Evolutionary conservation across 1,140 invertebrate genomes (phyloP), one percentile per base, ranked within the genome.

Genomic region (Drosophila nigromelanica): DNA sequence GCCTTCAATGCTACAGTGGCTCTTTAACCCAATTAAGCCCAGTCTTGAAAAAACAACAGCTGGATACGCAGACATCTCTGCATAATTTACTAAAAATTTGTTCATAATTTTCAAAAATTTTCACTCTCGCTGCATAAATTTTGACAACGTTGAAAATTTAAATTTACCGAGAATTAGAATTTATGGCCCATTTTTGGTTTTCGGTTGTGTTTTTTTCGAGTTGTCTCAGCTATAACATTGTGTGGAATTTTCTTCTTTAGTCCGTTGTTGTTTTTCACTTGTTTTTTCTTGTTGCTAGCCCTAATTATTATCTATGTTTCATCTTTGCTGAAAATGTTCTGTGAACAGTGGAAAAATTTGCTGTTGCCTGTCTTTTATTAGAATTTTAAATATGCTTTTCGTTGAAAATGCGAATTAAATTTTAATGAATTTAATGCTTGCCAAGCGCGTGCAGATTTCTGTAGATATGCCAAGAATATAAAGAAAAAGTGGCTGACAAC

Each of bases 21-120:
- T 81, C 79, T 90, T 82, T 90, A 90, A 86, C 81, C 86, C 82
- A 90, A 90, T 90, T 90, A 90, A 87, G 77, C 66, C 66, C 81
- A 62, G 64, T 52, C 50, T 58, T 24, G 50, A 43, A 47, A 50
- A 51, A 39, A 21, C 45, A 62, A 55, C 76, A 54, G 66, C 55
- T 37, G 45, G 39, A 39, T 12, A 5, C 39, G 48, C 30, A 10
- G 27, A 54, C 54, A 48, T 48, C 42, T 66, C 70, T 75, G 71
- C 74, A 51, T 82, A 86, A 86, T 82, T 70, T 73, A 67, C 60
- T 73, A 76, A 82, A 86, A 87, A 87, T 87, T 86, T 71, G 70
- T 81, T 86, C 73, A 82, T 87, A 86, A 86, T 82, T 87, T 82
- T 63, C 21, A 30, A 64, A 78, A 87, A 81, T 72, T 87, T 75